phyloP scores from a whole-genome alignment of 2,797 vertebrate genomes.

The Syncerus caffer region DNA sequence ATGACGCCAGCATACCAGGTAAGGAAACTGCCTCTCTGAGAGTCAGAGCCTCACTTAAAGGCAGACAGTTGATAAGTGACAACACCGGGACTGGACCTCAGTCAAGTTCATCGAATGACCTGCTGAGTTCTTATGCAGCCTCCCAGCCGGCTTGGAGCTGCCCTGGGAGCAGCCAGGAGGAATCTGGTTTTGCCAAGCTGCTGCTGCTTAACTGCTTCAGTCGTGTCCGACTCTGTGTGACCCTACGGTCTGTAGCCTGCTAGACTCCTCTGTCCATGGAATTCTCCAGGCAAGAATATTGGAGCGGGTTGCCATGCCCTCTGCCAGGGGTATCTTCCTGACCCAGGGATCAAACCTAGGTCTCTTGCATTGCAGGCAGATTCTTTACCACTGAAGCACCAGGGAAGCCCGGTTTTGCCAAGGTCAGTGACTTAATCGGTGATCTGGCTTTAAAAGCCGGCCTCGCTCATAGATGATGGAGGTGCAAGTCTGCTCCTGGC shows the following conservation, averaged over 20 bases:
- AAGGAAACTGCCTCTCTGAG: not conserved
- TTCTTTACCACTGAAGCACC: not conserved
- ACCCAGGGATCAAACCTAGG: not conserved
- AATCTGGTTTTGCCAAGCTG: not conserved
- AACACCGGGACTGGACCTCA: not conserved
- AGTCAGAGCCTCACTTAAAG: not conserved
- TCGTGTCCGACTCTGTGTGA: not conserved
- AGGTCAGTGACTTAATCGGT: not conserved
- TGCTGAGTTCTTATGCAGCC: not conserved
- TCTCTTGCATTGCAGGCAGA: not conserved
- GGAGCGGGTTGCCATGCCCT: not conserved
- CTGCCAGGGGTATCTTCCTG: not conserved
- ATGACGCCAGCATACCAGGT: not conserved
- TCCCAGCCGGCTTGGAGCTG: not conserved
- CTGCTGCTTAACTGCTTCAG: not conserved
- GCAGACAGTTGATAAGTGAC: not conserved
- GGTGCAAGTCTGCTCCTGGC: not conserved
- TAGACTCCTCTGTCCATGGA: not conserved
- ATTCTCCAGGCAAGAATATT: not conserved
- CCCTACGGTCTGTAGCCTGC: not conserved
- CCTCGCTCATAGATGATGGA: fast-evolving
- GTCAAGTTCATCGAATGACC: not conserved
- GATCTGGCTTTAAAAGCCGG: no score
- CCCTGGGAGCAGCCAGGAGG: not conserved
- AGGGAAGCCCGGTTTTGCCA: not conserved